Conservation (phyloP, 2,113 vertebrate species). For the Tonatia bakeri region DNA sequence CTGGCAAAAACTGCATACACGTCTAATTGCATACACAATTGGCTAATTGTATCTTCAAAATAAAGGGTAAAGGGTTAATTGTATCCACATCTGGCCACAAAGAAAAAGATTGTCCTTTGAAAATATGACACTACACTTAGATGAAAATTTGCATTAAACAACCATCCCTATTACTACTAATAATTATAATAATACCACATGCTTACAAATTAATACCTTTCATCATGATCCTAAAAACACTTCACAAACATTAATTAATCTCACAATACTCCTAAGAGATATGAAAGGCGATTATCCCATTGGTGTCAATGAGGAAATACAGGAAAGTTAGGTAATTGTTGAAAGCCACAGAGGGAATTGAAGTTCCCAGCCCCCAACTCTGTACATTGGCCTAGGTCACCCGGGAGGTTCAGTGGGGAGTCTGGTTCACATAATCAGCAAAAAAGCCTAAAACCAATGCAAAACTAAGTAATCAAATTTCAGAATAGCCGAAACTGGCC, state of each 20-base stretch:
- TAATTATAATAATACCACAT: slow-evolving; percentile 70
- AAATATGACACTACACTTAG: slow-evolving; percentile 74
- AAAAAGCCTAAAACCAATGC: not conserved
- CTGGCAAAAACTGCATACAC: slow-evolving; percentile 63
- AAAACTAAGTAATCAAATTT: not conserved
- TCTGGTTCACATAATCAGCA: not conserved
- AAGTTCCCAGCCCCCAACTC: not conserved
- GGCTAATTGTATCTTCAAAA: slow-evolving; percentile 75
- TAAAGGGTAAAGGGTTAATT: slow-evolving; percentile 75
- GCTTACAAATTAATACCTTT: slow-evolving; percentile 72
- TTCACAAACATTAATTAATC: slow-evolving; percentile 74
- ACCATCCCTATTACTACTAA: slow-evolving; percentile 59
- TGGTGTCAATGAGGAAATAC: slow-evolving; percentile 45
- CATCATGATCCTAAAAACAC: slow-evolving; percentile 65
- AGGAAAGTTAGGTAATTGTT: slow-evolving; percentile 62
- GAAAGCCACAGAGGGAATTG: slow-evolving; percentile 38
- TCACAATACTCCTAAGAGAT: slow-evolving; percentile 52
- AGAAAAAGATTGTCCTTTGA: slow-evolving; percentile 67
- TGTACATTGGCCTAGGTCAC: not conserved
- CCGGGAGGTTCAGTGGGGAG: not conserved
- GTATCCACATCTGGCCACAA: slow-evolving; percentile 74
- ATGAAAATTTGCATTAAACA: slow-evolving; percentile 71
- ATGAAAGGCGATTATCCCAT: slow-evolving; percentile 59
- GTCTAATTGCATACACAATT: slow-evolving; percentile 72
- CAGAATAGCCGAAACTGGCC: not conserved